Percentiles rank a stretch among this genome's conserved stretches.
These are phyloP conservation scores for Telenomus remus DNA, from an alignment of 1,140 invertebrate genomes.

Conservation along the genomic window DNA sequence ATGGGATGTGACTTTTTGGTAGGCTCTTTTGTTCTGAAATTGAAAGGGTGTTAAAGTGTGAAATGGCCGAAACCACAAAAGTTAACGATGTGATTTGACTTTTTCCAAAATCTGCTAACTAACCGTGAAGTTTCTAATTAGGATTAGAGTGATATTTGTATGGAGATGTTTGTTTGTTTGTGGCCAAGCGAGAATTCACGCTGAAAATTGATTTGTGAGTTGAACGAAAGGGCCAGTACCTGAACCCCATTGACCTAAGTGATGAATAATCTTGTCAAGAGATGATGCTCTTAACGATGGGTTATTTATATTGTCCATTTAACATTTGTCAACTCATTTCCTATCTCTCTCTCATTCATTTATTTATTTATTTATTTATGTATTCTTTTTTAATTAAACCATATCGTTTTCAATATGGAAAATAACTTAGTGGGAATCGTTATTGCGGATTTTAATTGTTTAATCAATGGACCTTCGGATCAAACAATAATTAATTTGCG, in stretches of 20 bases:
- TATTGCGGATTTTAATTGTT: too few relatives aligned
- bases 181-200: constrained; percentile 1
- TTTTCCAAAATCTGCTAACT: background rate
- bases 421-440: too few relatives aligned
- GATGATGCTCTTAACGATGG: constrained; percentile 11
- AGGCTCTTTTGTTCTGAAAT: background rate
- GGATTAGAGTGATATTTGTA: background rate
- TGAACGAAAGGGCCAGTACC: constrained; percentile 24
- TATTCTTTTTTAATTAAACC: too few relatives aligned
- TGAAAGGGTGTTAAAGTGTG: background rate
- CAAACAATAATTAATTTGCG: too few relatives aligned
- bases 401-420: too few relatives aligned
- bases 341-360: too few relatives aligned
- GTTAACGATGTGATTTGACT: constrained; percentile 1
- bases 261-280: constrained; percentile 26
- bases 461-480: too few relatives aligned
- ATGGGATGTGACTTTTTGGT: too few relatives aligned
- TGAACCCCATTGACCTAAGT: constrained; percentile 23
- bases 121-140: background rate
- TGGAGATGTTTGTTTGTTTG: constrained; percentile 13
- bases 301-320: background rate
- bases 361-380: too few relatives aligned
- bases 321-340: background rate
- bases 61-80: background rate
- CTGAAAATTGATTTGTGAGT: constrained; percentile 11